Evolutionary conservation across 2,888 invertebrate species (phyloP), one percentile per base, ranked within the genome.

Genomic region (Meganola albula): DNA sequence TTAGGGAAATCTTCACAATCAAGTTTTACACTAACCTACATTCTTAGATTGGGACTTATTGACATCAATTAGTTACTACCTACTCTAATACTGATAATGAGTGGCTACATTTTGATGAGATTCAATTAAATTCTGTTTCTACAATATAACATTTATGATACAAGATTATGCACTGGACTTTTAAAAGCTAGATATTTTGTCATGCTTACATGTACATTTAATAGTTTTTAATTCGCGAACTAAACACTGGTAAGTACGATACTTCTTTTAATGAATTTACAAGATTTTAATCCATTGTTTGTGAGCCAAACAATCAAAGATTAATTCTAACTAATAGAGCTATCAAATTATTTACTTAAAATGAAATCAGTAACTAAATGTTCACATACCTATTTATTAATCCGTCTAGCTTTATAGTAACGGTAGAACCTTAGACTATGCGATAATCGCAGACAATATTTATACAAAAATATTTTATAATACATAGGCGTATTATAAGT

Each of bases 401-500:
- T n/a, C n/a, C 44, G 45, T 34, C 41, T 39, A 53, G n/a, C n/a
- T 12, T 24, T 24, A 24, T n/a, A 11, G 12, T 23, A 29, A 25
- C 25, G 29, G 33, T 49, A 60, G 50, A 48, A 63, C 63, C 57
- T 60, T n/a, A 53, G 52, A 53, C 58, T 62, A 65, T 66, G 69
- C 69, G 71, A 58, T 63, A 56, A 60, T 55, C 59, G 69, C 70
- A 64, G 63, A 71, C 63, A 78, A 82, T 76, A 77, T 68, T 58
- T 77, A 72, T 83, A 83, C 80, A 83, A 83, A 83, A 83, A 83
- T 83, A 83, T 78, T 74, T 74, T 75, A 46, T 63, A 61, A 62
- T 57, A 55, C 58, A 51, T 59, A 58, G 53, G 58, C 60, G 54
- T 61, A 59, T 53, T 57, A 48, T 59, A 53, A 43, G 48, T 61